Evolutionary conservation across 2,888 invertebrate species (phyloP).

Genomic region (Agapostemon virescens): DNA sequence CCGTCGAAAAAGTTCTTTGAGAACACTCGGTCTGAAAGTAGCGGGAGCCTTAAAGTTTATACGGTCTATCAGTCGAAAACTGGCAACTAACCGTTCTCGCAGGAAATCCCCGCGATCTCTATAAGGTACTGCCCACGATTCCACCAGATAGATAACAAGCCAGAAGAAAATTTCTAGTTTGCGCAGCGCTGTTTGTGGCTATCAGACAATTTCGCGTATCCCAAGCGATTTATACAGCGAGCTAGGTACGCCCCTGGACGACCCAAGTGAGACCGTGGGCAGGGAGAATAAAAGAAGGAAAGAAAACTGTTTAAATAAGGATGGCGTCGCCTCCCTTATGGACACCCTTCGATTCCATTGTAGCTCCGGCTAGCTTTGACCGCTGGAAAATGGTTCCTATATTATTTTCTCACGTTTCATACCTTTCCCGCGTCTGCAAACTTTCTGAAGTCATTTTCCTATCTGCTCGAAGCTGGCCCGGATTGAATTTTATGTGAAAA

Average conservation of each 20-base stretch:
- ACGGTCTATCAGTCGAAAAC: constrained; percentile 14
- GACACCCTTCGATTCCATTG: constrained; percentile 63
- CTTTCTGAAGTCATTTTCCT: constrained; percentile 46
- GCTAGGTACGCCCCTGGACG: constrained; percentile 43
- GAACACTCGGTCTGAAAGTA: not conserved
- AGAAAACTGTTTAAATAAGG: constrained; percentile 66
- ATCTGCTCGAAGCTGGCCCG: constrained; percentile 28
- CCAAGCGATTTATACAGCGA: constrained; percentile 57
- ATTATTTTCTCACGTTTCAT: constrained; percentile 60
- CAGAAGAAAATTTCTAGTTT: constrained; percentile 13
- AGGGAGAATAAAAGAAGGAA: constrained; percentile 50
- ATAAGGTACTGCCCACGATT: constrained; percentile 4
- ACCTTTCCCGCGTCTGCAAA: constrained; percentile 49
- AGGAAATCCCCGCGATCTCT: constrained; percentile 9
- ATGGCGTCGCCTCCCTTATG: constrained; percentile 52
- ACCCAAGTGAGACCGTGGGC: constrained; percentile 49
- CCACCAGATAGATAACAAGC: constrained; percentile 34
- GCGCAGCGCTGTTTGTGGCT: constrained; percentile 26
- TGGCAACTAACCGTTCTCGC: constrained; percentile 1
- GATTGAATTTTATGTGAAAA: constrained; percentile 38
- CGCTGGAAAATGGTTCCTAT: constrained; percentile 62
- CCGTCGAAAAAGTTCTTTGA: constrained; percentile 12
- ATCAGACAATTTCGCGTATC: constrained; percentile 49
- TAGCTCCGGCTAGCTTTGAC: constrained; percentile 63
- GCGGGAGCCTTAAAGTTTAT: not conserved